A percentile compares a stretch with the other conserved stretches of the same genome.
Evolutionary conservation across 92 coral and sea anemone genomes (phyloP).

Genomic region (Epizoanthus fatuus): DNA sequence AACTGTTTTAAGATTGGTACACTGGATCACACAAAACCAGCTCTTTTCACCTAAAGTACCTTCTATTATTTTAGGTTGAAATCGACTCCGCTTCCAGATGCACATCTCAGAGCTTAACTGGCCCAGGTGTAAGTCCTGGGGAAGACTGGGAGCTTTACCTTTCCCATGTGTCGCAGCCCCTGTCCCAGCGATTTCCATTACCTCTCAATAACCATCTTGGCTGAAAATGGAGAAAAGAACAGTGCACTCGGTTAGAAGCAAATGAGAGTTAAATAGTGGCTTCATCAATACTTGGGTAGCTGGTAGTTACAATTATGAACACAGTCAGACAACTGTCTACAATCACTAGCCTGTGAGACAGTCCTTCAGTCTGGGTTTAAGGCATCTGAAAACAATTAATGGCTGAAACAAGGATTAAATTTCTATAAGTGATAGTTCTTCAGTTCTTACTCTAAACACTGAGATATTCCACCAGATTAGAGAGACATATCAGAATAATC

Average conservation of each 20-base stretch:
- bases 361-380: no score
- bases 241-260: not conserved
- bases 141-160: constrained; percentile 34
- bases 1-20: not conserved
- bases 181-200: constrained; percentile 53
- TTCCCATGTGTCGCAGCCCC: constrained; percentile 42
- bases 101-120: constrained; percentile 45
- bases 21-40: not conserved
- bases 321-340: no score
- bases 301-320: no score
- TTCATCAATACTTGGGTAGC: not conserved
- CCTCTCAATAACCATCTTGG: constrained; percentile 46
- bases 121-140: constrained; percentile 45
- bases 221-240: constrained; percentile 6
- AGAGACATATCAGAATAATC: no score
- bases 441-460: no score
- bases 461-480: no score
- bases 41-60: constrained; percentile 41
- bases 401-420: no score
- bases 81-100: constrained; percentile 49
- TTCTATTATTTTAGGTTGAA: constrained; percentile 48
- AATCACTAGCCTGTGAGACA: no score
- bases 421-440: no score
- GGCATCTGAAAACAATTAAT: no score
- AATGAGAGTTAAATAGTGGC: not conserved